Evolutionary conservation across 2,797 vertebrate genomes (phyloP).

Genomic region (Tinamus major): DNA sequence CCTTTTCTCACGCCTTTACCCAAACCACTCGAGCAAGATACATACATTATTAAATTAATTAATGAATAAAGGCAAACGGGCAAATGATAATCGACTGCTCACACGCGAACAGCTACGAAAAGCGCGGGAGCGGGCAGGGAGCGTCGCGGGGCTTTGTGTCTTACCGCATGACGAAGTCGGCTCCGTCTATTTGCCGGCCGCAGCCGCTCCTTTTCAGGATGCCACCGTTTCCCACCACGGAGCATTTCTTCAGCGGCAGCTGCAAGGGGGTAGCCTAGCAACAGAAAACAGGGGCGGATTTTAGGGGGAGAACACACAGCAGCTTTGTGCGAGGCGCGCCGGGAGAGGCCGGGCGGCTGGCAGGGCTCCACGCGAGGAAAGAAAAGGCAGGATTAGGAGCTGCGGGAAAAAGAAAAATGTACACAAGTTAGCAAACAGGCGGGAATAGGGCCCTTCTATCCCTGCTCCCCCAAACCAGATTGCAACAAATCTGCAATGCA

Average conservation of each 20-base stretch:
- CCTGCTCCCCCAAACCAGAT: not conserved
- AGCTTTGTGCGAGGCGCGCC: slow-evolving; percentile 54
- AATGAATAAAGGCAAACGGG: not conserved
- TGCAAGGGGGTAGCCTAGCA: slow-evolving; percentile 92
- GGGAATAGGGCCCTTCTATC: not conserved
- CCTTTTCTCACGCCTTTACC: not conserved
- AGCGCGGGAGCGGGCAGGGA: not conserved
- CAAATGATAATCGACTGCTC: not conserved
- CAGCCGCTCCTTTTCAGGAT: slow-evolving; percentile 93
- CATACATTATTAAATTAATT: too few relatives aligned
- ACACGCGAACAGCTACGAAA: slow-evolving; percentile 26
- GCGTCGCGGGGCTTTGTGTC: slow-evolving; percentile 39
- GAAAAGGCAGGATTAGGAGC: not conserved
- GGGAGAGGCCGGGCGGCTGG: not conserved
- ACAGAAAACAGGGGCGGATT: slow-evolving; percentile 79
- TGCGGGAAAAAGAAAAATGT: rapidly evolving
- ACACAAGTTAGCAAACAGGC: not conserved
- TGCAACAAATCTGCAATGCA: rapidly evolving
- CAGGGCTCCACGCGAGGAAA: not conserved
- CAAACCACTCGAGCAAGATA: not conserved
- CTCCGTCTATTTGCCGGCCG: slow-evolving; percentile 90
- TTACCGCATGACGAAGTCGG: slow-evolving; percentile 96
- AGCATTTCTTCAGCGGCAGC: slow-evolving; percentile 92
- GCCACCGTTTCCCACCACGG: slow-evolving; percentile 95
- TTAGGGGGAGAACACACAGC: slow-evolving; percentile 70